Evolutionary conservation across 2,113 vertebrate species (phyloP).

Genomic region (Rhinogobius similis): DNA sequence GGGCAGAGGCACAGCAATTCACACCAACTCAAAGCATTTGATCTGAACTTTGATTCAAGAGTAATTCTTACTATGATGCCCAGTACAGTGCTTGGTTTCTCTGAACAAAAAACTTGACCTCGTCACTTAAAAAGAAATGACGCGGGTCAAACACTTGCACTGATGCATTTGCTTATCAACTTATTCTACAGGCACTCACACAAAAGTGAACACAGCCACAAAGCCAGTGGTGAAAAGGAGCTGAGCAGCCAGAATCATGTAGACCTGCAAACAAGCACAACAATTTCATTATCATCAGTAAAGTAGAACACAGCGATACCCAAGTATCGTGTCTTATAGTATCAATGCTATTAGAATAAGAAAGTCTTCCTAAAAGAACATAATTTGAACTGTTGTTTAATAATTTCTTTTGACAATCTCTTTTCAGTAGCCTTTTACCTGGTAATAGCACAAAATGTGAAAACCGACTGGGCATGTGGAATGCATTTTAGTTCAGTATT

Average conservation of each 20-base stretch:
- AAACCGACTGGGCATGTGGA: not conserved
- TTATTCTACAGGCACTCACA: conserved; percentile 65
- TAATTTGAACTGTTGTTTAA: not conserved
- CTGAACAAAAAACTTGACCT: conserved; percentile 70
- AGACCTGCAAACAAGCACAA: conserved; percentile 85
- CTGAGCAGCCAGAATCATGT: conserved; percentile 88
- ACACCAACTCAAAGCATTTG: not conserved
- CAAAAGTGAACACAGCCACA: conserved; percentile 87
- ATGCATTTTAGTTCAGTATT: not conserved
- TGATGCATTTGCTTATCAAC: not conserved
- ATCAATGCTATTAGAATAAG: no score
- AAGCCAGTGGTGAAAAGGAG: conserved; percentile 86
- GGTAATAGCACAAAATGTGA: not conserved
- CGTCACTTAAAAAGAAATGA: conserved; percentile 62
- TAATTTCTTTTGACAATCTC: not conserved
- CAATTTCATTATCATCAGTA: not conserved
- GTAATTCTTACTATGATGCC: conserved; percentile 86
- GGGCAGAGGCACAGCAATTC: not conserved
- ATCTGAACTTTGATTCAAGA: not conserved
- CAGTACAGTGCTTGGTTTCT: conserved; percentile 83
- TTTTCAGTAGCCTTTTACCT: not conserved
- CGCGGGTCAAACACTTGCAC: not conserved
- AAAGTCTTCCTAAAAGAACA: not conserved
- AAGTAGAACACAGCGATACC: not conserved
- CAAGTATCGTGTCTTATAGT: not conserved